These are phyloP conservation scores for Poecilia velifera DNA, from an alignment of 2,797 vertebrate genomes.

Conservation along the genomic window DNA sequence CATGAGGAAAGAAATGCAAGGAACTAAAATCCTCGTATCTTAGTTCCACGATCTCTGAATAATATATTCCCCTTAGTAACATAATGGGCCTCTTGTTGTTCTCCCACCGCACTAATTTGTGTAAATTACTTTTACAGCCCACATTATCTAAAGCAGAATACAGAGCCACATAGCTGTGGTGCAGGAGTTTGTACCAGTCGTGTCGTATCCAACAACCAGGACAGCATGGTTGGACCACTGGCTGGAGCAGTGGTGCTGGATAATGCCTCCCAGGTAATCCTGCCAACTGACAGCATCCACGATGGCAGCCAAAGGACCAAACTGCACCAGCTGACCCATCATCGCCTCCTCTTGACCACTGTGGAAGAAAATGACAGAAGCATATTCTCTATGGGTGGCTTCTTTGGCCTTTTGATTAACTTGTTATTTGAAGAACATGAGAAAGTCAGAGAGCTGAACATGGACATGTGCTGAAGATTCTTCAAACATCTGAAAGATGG, in stretches of 20 bases:
- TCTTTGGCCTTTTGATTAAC: neutral
- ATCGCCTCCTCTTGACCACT: slow-evolving; percentile 87
- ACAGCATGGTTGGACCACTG: slow-evolving; percentile 89
- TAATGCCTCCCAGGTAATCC: slow-evolving; percentile 92
- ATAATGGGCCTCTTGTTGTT: neutral
- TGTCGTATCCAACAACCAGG: slow-evolving; percentile 89
- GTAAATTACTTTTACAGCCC: slow-evolving; percentile 19
- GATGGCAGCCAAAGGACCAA: slow-evolving; percentile 85
- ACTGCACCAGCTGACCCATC: slow-evolving; percentile 83
- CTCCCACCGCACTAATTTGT: neutral
- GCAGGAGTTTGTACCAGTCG: slow-evolving; percentile 77
- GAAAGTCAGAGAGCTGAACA: neutral
- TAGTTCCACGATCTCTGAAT: neutral
- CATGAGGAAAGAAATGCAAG: too few relatives aligned
- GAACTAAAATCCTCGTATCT: neutral
- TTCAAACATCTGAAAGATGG: slow-evolving; percentile 5
- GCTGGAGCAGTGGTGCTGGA: slow-evolving; percentile 95
- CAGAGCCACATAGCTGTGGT: neutral
- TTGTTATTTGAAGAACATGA: neutral
- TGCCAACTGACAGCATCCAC: slow-evolving; percentile 95
- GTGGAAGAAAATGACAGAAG: slow-evolving; percentile 8
- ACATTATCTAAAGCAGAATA: slow-evolving; percentile 9
- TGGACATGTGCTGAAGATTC: neutral
- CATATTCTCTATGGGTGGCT: neutral
- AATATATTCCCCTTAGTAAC: neutral